Evolutionary conservation across 2,113 vertebrate species (phyloP), one percentile per base, ranked within the genome.

Genomic region (Psephotus haematonotus): DNA sequence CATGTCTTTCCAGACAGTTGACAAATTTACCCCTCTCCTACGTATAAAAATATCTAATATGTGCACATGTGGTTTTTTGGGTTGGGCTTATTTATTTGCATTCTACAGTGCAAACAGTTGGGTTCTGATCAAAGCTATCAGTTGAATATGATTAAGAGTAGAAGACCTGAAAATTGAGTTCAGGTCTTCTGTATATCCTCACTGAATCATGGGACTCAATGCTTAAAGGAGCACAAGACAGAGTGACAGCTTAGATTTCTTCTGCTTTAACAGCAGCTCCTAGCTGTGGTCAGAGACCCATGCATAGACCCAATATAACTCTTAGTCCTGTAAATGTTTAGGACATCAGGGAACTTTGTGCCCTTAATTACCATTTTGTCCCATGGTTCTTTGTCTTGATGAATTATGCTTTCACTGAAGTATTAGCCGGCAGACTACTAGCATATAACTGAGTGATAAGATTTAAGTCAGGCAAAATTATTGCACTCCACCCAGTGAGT

Each of bases 401-500:
- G 37, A 77, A 72, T 91, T 41, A 44, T 8, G 39, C 65, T 85
- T 87, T 69, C 23, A 24, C 43, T 49, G 62, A 64, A 53, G 8
- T n/a, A 25, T 76, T 64, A 65, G n/a, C 59, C 57, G 28, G 35
- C 60, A 89, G 88, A 88, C 80, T 67, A 28, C 50, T 49, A 86
- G 59, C 76, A 76, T 86, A 70, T 76, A 94, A 89, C 65, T 60
- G 69, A 76, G 62, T 1, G 43, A 59, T n/a, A n/a, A 55, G 39
- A 87, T 60, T 62, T 50, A 71, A 94, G 86, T 95, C 84, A 65
- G 53, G 77, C 85, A 52, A 31, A 91, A 90, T 92, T 94, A 84
- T 86, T 91, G 55, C 90, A 79, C 88, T 93, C 69, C 57, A 96
- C 10, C 65, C 92, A 88, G 63, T 86, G 91, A 60, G 82, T 59